Base-by-base conservation (phyloP, 2,888 invertebrate species). In the Antitype chi region DNA sequence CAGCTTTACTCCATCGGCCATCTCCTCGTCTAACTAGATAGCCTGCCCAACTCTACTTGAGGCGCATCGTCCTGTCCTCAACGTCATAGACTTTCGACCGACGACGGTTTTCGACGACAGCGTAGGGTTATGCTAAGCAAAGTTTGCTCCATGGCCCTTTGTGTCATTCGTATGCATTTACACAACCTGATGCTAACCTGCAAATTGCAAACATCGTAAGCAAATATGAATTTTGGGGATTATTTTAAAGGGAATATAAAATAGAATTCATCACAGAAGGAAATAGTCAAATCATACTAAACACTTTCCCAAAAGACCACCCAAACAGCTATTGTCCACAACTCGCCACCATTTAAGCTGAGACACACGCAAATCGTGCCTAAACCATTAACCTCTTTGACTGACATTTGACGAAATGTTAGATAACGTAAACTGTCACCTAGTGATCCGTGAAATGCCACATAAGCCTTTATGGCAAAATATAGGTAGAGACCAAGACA, bases 381-480 rank as follows among this genome's bases (percentile, higher is more conserved):
- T 23, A 8, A 43, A 11, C 52, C 43, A 82, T 82, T 80, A 82
- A 70, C 82, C 76, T 76, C 43, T 2, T 13, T 52, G 25, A 67
- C 55, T 82, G 77, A 57, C 76, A 82, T 80, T 80, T 76, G 43
- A 59, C 28, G 62, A 76, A 76, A 76, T 59, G 52, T 52, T 68
- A 52, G 75, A 60, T 67, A 82, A 62, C 60, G n/a, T 25, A 28
- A 82, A 80, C 66, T 82, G 82, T 67, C 80, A 57, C 60, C 49
- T 15, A 15, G n/a, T 47, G 43, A 53, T 52, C 49, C 17, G 23
- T 0, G 15, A 72, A 80, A 70, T 70, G 80, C 52, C 43, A 70
- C 25, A 53, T 43, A n/a, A 20, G 2, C 13, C 11, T 17, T 15
- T n/a, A 11, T 78, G 78, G 38, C 52, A 32, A 59, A 57, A 76